Evolutionary conservation across 1,140 invertebrate genomes (phyloP).

Genomic region (Hylaeus anthracinus): DNA sequence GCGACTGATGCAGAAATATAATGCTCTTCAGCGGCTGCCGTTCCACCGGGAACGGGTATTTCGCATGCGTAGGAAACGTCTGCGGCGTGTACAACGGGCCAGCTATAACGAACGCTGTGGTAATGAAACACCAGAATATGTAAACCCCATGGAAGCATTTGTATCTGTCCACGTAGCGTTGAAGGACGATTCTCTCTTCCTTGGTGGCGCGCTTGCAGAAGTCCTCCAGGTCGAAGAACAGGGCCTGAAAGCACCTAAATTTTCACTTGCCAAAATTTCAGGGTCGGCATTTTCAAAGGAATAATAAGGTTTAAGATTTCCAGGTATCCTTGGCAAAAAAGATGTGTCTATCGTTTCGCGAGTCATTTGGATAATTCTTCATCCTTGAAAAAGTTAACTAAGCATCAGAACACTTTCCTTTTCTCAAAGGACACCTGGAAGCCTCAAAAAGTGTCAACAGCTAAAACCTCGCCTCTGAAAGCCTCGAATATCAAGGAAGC

Average conservation of each 20-base stretch:
- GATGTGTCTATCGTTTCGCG: too few relatives aligned
- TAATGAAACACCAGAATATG: conserved; percentile 38
- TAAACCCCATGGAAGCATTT: conserved; percentile 26
- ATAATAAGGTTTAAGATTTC: too few relatives aligned
- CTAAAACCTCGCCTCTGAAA: neutral
- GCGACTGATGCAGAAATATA: conserved; percentile 68
- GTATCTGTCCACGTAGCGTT: conserved; percentile 50
- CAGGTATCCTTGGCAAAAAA: too few relatives aligned
- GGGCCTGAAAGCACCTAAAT: conserved; percentile 30
- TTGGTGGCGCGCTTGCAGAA: conserved; percentile 38
- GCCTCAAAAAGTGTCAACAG: too few relatives aligned
- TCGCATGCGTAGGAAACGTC: conserved; percentile 62
- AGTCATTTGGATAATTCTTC: too few relatives aligned
- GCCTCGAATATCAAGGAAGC: too few relatives aligned
- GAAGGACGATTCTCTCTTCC: conserved; percentile 24
- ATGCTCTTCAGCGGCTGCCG: conserved; percentile 56
- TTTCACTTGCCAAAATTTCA: neutral
- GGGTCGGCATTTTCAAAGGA: too few relatives aligned
- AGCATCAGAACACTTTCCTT: too few relatives aligned
- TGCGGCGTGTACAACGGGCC: conserved; percentile 53
- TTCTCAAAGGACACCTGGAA: too few relatives aligned
- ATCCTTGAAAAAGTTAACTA: too few relatives aligned
- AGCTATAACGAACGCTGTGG: conserved; percentile 41
- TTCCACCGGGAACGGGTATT: conserved; percentile 70
- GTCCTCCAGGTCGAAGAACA: conserved; percentile 46